A percentile compares a stretch with the other conserved stretches of the same genome.
These are phyloP conservation scores for Deroplatys truncata DNA, from an alignment of 2,888 invertebrate genomes.

Conservation along the genomic window DNA sequence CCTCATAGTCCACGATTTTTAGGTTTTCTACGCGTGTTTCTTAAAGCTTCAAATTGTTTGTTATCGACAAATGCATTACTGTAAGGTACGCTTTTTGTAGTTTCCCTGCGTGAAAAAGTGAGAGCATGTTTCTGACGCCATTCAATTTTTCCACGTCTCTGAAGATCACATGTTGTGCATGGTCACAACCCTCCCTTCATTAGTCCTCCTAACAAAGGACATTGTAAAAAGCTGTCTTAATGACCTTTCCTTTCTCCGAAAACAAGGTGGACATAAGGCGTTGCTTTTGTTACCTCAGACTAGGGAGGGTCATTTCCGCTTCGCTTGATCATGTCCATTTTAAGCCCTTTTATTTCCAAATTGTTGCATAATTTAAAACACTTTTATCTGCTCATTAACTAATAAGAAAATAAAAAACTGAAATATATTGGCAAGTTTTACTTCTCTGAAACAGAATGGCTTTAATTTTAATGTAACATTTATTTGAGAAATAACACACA, in stretches of 20 bases:
- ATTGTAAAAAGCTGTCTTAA: not conserved
- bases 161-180: not conserved
- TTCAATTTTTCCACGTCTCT: no score
- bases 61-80: not conserved
- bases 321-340: not conserved
- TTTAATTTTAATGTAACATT: no score
- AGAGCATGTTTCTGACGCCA: not conserved
- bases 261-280: not conserved
- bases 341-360: no score
- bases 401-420: no score
- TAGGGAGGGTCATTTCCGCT: not conserved
- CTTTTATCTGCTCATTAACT: no score
- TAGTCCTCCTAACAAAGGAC: not conserved
- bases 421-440: no score
- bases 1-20: no score
- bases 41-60: not conserved
- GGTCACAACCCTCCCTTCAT: not conserved
- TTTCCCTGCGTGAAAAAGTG: not conserved
- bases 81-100: not conserved
- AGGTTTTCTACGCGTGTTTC: no score
- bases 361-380: no score
- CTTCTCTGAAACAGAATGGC: no score
- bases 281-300: not conserved
- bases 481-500: no score
- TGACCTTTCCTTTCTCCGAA: not conserved